Evolutionary conservation across 2,113 vertebrate genomes (phyloP).

Genomic region (Tamias sibiricus): DNA sequence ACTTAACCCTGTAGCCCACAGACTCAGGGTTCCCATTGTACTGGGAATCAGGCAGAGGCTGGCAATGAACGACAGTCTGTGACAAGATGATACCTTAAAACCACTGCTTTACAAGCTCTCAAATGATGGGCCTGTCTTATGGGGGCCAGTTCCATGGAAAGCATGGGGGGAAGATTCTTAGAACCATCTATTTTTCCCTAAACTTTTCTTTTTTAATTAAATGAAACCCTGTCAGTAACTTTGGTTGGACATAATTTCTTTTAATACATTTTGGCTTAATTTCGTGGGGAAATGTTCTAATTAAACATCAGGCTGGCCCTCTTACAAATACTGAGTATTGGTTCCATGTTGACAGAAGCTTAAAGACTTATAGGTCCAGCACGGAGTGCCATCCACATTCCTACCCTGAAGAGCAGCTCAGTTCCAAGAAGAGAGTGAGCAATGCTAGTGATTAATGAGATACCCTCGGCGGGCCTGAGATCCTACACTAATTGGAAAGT

Average conservation of each 20-base stretch:
- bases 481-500: background rate
- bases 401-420: conserved; percentile 14
- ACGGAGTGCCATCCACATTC: fast-evolving
- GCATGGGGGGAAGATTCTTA: background rate
- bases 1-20: conserved; percentile 92
- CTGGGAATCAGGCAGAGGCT: conserved; percentile 92
- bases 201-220: conserved; percentile 47
- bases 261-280: conserved; percentile 33
- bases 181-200: background rate
- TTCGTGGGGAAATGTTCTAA: conserved; percentile 1
- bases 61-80: fast-evolving
- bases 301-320: conserved; percentile 44
- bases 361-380: background rate
- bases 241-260: conserved; percentile 6
- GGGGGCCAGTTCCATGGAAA: too few relatives aligned
- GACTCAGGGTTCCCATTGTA: conserved; percentile 96
- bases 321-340: background rate
- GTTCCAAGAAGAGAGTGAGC: background rate
- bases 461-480: conserved; percentile 52
- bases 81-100: background rate
- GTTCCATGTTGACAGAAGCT: background rate
- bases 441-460: conserved; percentile 61
- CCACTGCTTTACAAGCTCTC: fast-evolving
- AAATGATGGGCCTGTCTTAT: fast-evolving
- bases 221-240: conserved; percentile 38